Conservation (phyloP, 2,113 vertebrate genomes). For the Manacus vitellinus region DNA sequence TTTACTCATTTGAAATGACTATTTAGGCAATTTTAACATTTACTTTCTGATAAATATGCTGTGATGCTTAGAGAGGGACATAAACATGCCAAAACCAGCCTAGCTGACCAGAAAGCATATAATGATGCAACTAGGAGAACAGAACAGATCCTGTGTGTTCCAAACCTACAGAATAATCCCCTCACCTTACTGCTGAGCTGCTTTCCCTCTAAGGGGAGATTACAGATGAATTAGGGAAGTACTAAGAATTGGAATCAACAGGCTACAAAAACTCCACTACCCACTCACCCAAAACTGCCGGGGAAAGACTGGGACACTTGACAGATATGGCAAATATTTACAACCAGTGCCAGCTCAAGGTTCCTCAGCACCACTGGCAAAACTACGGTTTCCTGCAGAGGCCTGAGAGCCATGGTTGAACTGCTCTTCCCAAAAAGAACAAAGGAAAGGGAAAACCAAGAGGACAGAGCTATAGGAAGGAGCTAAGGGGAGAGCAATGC, state of each 20-base stretch:
- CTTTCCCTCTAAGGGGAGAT: background rate
- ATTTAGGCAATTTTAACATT: conserved; percentile 11
- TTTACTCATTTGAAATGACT: background rate
- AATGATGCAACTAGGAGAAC: background rate
- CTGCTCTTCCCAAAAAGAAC: background rate
- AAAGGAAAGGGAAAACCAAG: background rate
- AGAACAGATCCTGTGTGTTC: background rate
- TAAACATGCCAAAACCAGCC: conserved; percentile 12
- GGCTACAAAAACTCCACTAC: background rate
- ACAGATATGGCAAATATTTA: background rate
- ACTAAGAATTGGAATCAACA: background rate
- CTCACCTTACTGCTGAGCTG: background rate
- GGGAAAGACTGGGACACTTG: background rate
- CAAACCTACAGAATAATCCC: background rate
- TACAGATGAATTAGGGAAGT: background rate
- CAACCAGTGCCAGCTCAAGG: background rate
- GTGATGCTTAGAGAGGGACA: background rate
- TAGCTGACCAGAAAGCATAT: background rate
- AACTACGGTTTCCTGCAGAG: background rate
- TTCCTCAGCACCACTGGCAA: background rate
- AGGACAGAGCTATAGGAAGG: background rate
- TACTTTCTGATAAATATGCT: conserved; percentile 25
- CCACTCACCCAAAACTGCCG: background rate
- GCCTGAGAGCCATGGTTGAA: background rate
- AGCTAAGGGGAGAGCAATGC: background rate